These are phyloP conservation scores for Uria lomvia DNA, from an alignment of 2,113 vertebrate genomes.

Conservation along the genomic window DNA sequence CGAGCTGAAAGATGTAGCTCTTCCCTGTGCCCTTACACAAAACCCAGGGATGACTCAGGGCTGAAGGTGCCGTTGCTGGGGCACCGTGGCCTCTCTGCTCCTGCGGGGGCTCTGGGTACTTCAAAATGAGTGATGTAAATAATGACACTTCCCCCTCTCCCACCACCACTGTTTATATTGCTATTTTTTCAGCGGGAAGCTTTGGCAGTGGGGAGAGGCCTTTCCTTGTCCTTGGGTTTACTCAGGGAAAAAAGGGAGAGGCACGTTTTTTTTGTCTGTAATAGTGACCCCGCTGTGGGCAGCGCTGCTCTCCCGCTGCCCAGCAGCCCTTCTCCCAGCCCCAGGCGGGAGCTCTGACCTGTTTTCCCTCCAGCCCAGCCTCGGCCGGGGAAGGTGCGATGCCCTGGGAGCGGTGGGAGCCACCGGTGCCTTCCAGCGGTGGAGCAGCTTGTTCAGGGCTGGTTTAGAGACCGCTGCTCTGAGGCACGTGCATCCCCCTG, in stretches of 20 bases:
- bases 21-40: not conserved
- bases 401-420: not conserved
- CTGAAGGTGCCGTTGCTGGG: not conserved
- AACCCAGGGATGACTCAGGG: not conserved
- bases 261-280: no score
- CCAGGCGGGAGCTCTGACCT: not conserved
- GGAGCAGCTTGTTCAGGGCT: not conserved
- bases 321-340: not conserved
- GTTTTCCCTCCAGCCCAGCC: not conserved
- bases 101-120: not conserved
- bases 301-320: not conserved
- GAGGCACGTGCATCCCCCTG: not conserved
- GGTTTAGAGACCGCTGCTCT: not conserved
- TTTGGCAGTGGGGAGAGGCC: not conserved
- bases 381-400: accelerated
- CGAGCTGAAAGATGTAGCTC: not conserved
- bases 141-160: no score
- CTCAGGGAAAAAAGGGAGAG: not conserved
- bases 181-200: not conserved
- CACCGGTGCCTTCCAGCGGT: no score
- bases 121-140: not conserved
- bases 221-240: not conserved
- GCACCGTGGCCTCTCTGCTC: not conserved
- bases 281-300: accelerated
- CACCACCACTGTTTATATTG: not conserved